Conservation (phyloP, 2,113 vertebrate species). For the Ptychochromis oligacanthus region DNA sequence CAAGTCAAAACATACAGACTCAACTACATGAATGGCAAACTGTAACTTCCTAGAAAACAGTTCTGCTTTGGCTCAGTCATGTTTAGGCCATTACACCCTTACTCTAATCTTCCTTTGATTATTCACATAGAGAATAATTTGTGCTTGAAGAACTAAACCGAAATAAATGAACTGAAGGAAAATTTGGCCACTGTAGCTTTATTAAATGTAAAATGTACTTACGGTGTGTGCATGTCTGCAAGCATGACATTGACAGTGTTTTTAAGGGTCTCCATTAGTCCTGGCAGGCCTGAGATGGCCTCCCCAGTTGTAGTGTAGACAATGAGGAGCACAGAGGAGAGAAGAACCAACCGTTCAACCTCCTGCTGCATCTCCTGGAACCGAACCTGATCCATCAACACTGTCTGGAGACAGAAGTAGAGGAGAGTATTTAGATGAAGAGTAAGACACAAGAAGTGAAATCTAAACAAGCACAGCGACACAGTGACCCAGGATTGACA, state of each 20-base stretch:
- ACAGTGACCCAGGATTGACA: not conserved
- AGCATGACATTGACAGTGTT: slow-evolving; percentile 84
- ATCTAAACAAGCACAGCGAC: not conserved
- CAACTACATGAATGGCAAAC: not conserved
- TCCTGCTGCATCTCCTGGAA: slow-evolving; percentile 92
- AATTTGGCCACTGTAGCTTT: not conserved
- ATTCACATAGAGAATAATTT: not conserved
- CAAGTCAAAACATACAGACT: not conserved
- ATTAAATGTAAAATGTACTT: slow-evolving; percentile 71
- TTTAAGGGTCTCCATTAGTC: slow-evolving; percentile 88
- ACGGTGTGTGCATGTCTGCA: slow-evolving; percentile 85
- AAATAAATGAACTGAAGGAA: not conserved
- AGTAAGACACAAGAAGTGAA: not conserved
- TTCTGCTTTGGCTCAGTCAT: not conserved
- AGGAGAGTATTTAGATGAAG: slow-evolving; percentile 5
- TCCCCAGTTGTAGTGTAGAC: slow-evolving; percentile 86
- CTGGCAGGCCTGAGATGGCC: slow-evolving; percentile 81
- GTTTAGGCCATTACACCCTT: not conserved
- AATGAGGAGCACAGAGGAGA: slow-evolving; percentile 88
- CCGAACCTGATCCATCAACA: slow-evolving; percentile 92
- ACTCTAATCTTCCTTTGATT: not conserved
- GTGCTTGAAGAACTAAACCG: not conserved
- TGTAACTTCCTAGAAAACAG: not conserved
- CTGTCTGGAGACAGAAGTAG: slow-evolving; percentile 76
- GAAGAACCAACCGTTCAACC: slow-evolving; percentile 81